A percentile compares a stretch with the other conserved stretches of the same genome.
phyloP scores from a whole-genome alignment of 2,113 vertebrate species.

The Leptodactylus fuscus region DNA sequence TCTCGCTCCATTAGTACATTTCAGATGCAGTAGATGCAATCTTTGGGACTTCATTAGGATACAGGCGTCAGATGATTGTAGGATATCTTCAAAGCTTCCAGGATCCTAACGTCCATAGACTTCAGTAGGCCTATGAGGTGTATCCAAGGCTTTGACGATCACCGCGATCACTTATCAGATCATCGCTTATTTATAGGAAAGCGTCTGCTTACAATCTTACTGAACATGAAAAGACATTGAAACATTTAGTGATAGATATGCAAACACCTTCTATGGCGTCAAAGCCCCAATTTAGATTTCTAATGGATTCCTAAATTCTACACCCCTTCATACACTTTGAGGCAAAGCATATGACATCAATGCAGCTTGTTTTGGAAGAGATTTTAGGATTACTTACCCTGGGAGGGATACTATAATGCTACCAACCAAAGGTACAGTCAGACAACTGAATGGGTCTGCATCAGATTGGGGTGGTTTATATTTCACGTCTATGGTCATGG shows the following conservation, averaged over 20 bases:
- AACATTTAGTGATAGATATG: not conserved
- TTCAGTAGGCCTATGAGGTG: not conserved
- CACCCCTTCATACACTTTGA: too few species aligned
- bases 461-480: too few species aligned
- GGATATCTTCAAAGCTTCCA: constrained; percentile 19
- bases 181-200: not conserved
- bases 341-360: too few species aligned
- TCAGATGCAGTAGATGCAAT: not conserved
- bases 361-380: too few species aligned
- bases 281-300: too few species aligned
- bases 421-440: too few species aligned
- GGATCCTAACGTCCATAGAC: not conserved
- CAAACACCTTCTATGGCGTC: too few species aligned
- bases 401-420: too few species aligned
- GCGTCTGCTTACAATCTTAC: not conserved
- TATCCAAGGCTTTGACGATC: not conserved
- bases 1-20: not conserved
- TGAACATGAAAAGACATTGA: not conserved
- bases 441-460: too few species aligned
- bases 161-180: constrained; percentile 10
- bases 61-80: not conserved
- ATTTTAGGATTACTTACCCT: too few species aligned
- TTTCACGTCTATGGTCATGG: too few species aligned
- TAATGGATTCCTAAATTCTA: too few species aligned
- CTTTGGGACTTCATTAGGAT: not conserved